These are phyloP conservation scores for Drosophila stalkeri DNA, from an alignment of 2,888 invertebrate species.

Conservation along the genomic window DNA sequence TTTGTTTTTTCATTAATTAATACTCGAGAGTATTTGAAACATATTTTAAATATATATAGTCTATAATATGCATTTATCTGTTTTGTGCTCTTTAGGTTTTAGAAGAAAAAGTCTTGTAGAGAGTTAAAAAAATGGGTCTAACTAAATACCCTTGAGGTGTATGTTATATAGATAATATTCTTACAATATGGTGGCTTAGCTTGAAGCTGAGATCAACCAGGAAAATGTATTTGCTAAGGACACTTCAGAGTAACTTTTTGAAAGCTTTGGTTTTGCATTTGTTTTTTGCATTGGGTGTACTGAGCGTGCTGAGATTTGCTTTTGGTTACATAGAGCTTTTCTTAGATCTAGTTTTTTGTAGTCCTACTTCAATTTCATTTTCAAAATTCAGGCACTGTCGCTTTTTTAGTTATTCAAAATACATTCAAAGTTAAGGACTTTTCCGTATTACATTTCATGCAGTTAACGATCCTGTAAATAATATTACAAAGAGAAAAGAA, in stretches of 20 bases:
- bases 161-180: not conserved
- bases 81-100: slow-evolving; percentile 39
- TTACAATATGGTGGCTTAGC: slow-evolving; percentile 44
- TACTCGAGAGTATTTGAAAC: slow-evolving; percentile 23
- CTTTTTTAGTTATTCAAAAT: slow-evolving; percentile 65
- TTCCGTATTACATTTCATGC: slow-evolving; percentile 84
- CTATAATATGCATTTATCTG: slow-evolving; percentile 26
- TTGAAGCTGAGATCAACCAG: slow-evolving; percentile 51
- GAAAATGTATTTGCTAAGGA: slow-evolving; percentile 61
- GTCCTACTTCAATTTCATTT: slow-evolving; percentile 1
- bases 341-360: slow-evolving; percentile 21
- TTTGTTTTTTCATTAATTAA: not conserved
- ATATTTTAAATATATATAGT: not conserved
- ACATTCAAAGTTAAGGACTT: slow-evolving; percentile 82
- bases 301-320: slow-evolving; percentile 36
- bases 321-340: slow-evolving; percentile 23
- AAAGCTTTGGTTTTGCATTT: not conserved
- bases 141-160: slow-evolving; percentile 26
- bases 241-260: slow-evolving; percentile 70
- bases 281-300: slow-evolving; percentile 5
- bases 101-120: slow-evolving; percentile 40
- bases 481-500: slow-evolving; percentile 51
- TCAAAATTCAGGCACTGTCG: slow-evolving; percentile 59
- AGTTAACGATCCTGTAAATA: slow-evolving; percentile 84
- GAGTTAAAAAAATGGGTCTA: slow-evolving; percentile 12